Percentiles rank a stretch among this genome's conserved stretches.
phyloP scores from a whole-genome alignment of 2,888 invertebrate genomes.

The Lypha dubia region DNA sequence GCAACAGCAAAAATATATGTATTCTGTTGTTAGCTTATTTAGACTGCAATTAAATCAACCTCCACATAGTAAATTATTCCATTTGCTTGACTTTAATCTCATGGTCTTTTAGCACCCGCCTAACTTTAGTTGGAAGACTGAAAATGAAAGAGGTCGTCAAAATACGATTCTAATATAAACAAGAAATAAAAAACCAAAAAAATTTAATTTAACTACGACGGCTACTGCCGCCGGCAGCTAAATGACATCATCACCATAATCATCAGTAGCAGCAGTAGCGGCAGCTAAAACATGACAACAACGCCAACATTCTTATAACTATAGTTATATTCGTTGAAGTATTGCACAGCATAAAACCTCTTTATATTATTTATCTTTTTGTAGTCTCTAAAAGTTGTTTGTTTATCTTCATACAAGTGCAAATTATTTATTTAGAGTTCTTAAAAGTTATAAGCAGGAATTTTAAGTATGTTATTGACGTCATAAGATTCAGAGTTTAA shows the following conservation, averaged over 20 bases:
- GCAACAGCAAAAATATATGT: neutral
- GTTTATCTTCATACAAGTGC: neutral
- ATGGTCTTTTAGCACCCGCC: conserved; percentile 20
- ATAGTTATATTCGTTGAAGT: conserved; percentile 12
- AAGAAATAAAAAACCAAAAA: conserved; percentile 27
- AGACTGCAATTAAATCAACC: conserved; percentile 48
- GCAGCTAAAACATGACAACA: too few relatives aligned
- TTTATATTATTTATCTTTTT: conserved; percentile 6
- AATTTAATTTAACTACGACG: conserved; percentile 42
- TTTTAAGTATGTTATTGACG: neutral
- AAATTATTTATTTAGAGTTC: conserved; percentile 2
- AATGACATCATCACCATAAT: conserved; percentile 63
- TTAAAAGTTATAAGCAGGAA: neutral
- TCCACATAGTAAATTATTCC: neutral
- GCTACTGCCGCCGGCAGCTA: conserved; percentile 62
- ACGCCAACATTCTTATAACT: conserved; percentile 4
- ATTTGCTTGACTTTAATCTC: conserved; percentile 27
- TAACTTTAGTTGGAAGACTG: neutral
- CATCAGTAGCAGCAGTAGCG: neutral
- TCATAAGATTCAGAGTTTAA: neutral
- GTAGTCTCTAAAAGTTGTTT: neutral
- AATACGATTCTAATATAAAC: conserved; percentile 6
- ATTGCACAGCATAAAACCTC: neutral
- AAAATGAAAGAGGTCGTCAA: conserved; percentile 4
- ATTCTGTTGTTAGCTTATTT: neutral